Evolutionary conservation across 2,113 vertebrate genomes (phyloP).

Genomic region (Neotragus pygmaeus): DNA sequence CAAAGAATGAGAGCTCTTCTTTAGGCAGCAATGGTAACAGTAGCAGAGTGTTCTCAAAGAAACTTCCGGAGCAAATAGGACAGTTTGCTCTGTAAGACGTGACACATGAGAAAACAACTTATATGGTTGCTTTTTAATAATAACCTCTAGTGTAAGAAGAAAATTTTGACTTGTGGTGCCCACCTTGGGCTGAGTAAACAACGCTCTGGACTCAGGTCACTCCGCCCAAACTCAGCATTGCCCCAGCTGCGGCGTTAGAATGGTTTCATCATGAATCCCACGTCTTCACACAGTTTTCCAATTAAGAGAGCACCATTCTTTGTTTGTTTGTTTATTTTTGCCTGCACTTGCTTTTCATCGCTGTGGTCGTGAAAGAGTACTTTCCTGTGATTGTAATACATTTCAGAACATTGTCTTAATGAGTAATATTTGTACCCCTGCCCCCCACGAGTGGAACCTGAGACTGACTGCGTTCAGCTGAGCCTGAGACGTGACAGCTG

Average conservation of each 20-base stretch:
- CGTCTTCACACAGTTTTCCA: not conserved
- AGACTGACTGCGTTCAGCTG: not conserved
- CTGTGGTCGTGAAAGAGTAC: not conserved
- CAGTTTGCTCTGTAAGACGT: not conserved
- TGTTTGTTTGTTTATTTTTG: not conserved
- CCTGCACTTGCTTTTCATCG: not conserved
- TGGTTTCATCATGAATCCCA: rapidly evolving
- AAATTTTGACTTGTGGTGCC: not conserved
- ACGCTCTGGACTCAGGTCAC: not conserved
- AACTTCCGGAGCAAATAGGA: not conserved
- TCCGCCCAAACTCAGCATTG: not conserved
- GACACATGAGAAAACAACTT: not conserved
- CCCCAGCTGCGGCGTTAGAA: not conserved
- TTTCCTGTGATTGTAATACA: not conserved
- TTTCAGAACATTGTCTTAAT: not conserved
- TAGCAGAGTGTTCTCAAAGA: not conserved
- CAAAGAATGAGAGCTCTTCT: not conserved
- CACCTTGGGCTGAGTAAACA: not conserved
- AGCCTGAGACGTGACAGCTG: not conserved
- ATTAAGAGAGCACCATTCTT: not conserved
- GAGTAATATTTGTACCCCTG: not conserved
- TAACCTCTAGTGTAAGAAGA: not conserved
- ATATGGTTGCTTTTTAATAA: not conserved
- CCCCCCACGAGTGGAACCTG: not conserved
- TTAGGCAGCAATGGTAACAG: not conserved